These are phyloP conservation scores for Asteroscopus sphinx DNA, from an alignment of 2,888 invertebrate species.

Conservation along the genomic window DNA sequence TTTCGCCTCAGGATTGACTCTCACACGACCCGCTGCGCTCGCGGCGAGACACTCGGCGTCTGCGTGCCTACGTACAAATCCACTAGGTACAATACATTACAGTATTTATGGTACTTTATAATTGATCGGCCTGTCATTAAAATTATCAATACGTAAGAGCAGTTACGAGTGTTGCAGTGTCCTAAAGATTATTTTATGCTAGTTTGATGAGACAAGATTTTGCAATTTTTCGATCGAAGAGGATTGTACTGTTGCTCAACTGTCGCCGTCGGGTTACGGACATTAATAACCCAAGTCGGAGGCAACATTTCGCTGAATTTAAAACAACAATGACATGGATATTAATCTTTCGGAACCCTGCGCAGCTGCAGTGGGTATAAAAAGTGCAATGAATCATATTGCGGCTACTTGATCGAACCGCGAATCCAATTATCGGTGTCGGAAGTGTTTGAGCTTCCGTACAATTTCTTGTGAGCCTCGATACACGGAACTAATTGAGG, in stretches of 20 bases:
- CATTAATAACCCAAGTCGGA: constrained; percentile 15
- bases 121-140: constrained; percentile 31
- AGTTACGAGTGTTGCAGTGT: constrained; percentile 23
- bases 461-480: constrained; percentile 70
- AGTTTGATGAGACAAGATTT: constrained; percentile 35
- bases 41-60: constrained; percentile 12
- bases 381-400: constrained; percentile 70
- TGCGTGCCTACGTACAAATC: constrained; percentile 6
- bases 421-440: constrained; percentile 73
- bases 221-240: constrained; percentile 49
- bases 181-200: constrained; percentile 31
- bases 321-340: constrained; percentile 20
- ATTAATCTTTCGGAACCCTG: constrained; percentile 17
- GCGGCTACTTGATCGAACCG: constrained; percentile 62
- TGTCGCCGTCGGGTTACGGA: constrained; percentile 7
- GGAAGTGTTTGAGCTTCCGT: constrained; percentile 77
- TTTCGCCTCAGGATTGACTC: constrained; percentile 76
- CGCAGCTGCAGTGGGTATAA: constrained; percentile 24
- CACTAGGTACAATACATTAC: constrained; percentile 38
- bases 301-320: constrained; percentile 11
- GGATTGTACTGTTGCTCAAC: constrained; percentile 40
- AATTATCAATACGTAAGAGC: constrained; percentile 30
- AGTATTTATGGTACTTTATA: constrained; percentile 31
- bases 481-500: constrained; percentile 68
- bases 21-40: constrained; percentile 56